phyloP scores from a whole-genome alignment of 2,888 invertebrate species.

The Beris morrisii region DNA sequence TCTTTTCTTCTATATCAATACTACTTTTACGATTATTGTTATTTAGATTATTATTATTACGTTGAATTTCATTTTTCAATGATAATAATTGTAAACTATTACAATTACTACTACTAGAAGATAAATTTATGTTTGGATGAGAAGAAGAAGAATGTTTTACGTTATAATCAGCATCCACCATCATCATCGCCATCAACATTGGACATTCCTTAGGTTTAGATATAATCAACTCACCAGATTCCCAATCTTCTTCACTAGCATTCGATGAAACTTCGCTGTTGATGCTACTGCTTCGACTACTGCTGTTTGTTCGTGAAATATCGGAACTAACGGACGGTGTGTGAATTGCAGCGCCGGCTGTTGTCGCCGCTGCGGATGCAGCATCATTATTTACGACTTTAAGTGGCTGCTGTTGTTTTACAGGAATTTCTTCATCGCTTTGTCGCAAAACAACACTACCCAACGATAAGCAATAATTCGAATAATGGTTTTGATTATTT shows the following conservation, averaged over 20 bases:
- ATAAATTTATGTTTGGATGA: slow-evolving; percentile 15
- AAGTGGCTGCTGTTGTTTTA: not conserved
- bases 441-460: not conserved
- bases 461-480: not conserved
- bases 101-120: slow-evolving; percentile 28
- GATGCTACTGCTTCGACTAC: slow-evolving; percentile 39
- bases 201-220: slow-evolving; percentile 28
- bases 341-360: slow-evolving; percentile 33
- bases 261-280: slow-evolving; percentile 39
- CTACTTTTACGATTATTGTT: slow-evolving; percentile 30
- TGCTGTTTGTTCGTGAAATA: slow-evolving; percentile 40
- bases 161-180: slow-evolving; percentile 15
- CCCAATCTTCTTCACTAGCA: slow-evolving; percentile 53
- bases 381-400: slow-evolving; percentile 5
- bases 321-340: slow-evolving; percentile 39
- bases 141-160: slow-evolving; percentile 26
- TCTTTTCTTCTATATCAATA: slow-evolving; percentile 25
- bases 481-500: slow-evolving; percentile 3
- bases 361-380: slow-evolving; percentile 34
- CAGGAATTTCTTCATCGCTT: slow-evolving; percentile 1
- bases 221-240: slow-evolving; percentile 54
- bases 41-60: slow-evolving; percentile 28
- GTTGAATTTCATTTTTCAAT: too few relatives aligned
- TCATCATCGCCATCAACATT: slow-evolving; percentile 28
- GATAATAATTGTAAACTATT: slow-evolving; percentile 8